A percentile compares a stretch with the other conserved stretches of the same genome.
Evolutionary conservation across 1,140 invertebrate species (phyloP).

Genomic region (Delia radicum): DNA sequence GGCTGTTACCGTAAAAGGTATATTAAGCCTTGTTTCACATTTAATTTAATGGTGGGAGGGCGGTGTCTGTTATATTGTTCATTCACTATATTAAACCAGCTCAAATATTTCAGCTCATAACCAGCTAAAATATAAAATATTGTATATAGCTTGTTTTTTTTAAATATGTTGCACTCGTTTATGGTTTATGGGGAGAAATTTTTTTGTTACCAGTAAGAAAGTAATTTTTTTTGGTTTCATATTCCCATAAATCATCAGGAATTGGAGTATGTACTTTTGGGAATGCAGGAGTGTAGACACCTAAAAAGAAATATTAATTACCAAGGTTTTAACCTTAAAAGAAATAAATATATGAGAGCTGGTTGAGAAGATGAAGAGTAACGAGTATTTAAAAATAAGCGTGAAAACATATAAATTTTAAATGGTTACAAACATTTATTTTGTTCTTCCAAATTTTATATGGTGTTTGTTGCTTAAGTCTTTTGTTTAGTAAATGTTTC

Average conservation of each 20-base stretch:
- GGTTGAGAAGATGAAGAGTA: too few species aligned
- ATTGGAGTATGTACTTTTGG: slow-evolving; percentile 15
- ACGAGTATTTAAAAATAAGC: background rate
- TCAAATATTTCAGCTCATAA: background rate
- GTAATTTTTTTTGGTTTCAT: background rate
- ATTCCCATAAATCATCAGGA: slow-evolving; percentile 12
- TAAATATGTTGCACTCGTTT: background rate
- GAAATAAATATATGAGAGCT: too few species aligned
- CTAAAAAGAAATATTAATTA: slow-evolving; percentile 10
- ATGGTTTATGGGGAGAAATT: background rate
- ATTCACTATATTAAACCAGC: background rate
- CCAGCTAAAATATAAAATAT: background rate
- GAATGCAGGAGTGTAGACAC: slow-evolving; percentile 1
- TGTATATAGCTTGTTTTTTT: background rate
- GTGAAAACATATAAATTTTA: background rate
- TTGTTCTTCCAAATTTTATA: too few species aligned
- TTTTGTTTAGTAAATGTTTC: background rate
- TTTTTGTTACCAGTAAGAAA: slow-evolving; percentile 9
- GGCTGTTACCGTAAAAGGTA: slow-evolving; percentile 14
- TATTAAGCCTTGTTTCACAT: slow-evolving; percentile 23
- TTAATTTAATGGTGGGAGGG: slow-evolving; percentile 19
- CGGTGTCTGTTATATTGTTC: slow-evolving; percentile 19
- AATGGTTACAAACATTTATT: background rate
- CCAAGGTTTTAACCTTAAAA: slow-evolving; percentile 9
- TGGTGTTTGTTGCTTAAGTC: background rate